Base-by-base conservation (phyloP, 2,888 invertebrate genomes). In the Hydrotaea cyrtoneurina region DNA sequence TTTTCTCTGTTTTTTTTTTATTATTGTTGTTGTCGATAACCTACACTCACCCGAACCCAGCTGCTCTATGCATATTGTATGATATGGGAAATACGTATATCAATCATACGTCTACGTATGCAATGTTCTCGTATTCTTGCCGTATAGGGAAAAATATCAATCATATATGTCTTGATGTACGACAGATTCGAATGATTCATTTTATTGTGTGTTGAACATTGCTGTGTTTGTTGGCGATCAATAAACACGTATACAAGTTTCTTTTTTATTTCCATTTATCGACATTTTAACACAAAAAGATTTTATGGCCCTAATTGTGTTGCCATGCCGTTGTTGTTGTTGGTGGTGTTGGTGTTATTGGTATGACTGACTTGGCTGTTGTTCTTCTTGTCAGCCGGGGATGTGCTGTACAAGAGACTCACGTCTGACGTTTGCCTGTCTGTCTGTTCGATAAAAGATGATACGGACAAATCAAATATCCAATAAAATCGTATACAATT, bases 401-500 rank as follows among this genome's bases (percentile, higher is more conserved):
- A 15, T 46, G n/a, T 2, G 46, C 11, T 46, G 11, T 11, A 2
- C 46, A 53, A 53, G 19, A 53, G 19, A 53, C 53, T 53, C 53
- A 53, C 53, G 53, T 53, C 53, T 53, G 53, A 17, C 19, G 13
- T 17, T 46, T n/a, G 53, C 2, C 17, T 53, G 53, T 53, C 53
- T 46, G 46, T n/a, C n/a, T n/a, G 15, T 10, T 39, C 10, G 13
- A 53, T n/a, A n/a, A 53, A 17, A 53, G 53, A n/a, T 17, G 53
- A 53, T 53, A 53, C 19, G 19, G 53, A n/a, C n/a, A 53, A 53
- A 53, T 53, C 53, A 53, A 53, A 53, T n/a, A 53, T 53, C 53
- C n/a, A 15, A 17, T 17, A 53, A 53, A 53, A n/a, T 2, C n/a
- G n/a, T n/a, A 53, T 53, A 53, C 53, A 53, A 53, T 53, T 53